phyloP scores from a whole-genome alignment of 1,140 invertebrate species.

The Eufriesea mexicana region DNA sequence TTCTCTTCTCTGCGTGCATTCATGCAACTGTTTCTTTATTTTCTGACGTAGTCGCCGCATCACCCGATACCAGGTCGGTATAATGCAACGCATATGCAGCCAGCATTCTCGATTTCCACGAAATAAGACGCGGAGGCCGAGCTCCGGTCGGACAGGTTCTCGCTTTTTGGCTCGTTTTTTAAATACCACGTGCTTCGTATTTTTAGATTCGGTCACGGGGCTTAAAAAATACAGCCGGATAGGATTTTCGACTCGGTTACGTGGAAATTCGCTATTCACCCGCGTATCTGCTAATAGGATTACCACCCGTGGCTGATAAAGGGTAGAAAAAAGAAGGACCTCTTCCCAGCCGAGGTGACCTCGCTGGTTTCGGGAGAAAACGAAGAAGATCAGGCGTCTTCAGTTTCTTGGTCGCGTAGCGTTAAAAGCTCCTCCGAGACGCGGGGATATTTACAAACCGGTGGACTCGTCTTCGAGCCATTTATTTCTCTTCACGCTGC shows the following conservation, averaged over 20 bases:
- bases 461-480: too few relatives aligned
- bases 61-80: background rate
- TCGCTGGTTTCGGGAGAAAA: background rate
- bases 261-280: background rate
- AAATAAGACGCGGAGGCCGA: background rate
- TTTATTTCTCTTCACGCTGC: background rate
- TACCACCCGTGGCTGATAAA: slow-evolving; percentile 24
- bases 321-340: background rate
- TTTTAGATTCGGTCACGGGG: slow-evolving; percentile 55
- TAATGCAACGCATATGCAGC: slow-evolving; percentile 6
- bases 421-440: background rate
- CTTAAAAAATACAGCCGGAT: background rate
- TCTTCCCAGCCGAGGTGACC: too few relatives aligned
- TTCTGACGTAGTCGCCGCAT: background rate
- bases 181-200: slow-evolving; percentile 42
- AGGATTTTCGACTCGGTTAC: slow-evolving; percentile 1
- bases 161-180: slow-evolving; percentile 55
- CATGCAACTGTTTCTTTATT: background rate
- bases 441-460: slow-evolving; percentile 1
- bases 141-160: slow-evolving; percentile 57
- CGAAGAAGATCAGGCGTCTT: background rate
- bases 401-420: background rate
- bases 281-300: slow-evolving; percentile 19
- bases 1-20: background rate
- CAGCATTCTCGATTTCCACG: slow-evolving; percentile 46